Evolutionary conservation across 2,888 invertebrate genomes (phyloP).

Genomic region (Iselma pallidipennis): DNA sequence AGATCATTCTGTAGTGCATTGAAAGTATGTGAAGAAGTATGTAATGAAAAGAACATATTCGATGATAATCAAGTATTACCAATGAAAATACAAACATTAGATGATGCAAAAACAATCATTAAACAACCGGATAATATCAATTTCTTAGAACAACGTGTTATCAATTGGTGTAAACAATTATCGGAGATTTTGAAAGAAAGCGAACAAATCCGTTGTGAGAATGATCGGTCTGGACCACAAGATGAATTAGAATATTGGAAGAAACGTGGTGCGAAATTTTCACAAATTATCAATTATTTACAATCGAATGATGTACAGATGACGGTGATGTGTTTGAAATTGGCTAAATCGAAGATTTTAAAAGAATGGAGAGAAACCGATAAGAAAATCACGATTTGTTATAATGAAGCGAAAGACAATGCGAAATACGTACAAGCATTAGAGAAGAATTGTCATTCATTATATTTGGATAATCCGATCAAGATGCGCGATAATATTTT

Average conservation of each 20-base stretch:
- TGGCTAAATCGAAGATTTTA: conserved; percentile 77
- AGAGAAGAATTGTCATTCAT: conserved; percentile 92
- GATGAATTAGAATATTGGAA: conserved; percentile 98
- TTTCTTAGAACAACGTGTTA: conserved; percentile 73
- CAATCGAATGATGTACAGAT: conserved; percentile 76
- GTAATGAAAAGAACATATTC: conserved; percentile 76
- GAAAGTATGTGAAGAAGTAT: conserved; percentile 87
- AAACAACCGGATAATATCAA: conserved; percentile 68
- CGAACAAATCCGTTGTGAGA: conserved; percentile 88
- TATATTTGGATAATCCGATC: conserved; percentile 91
- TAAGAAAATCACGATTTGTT: conserved; percentile 89
- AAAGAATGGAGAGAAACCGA: conserved; percentile 84
- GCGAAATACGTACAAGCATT: conserved; percentile 93
- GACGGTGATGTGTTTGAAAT: conserved; percentile 74
- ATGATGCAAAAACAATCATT: conserved; percentile 72
- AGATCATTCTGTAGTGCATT: conserved; percentile 89
- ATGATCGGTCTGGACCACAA: conserved; percentile 87
- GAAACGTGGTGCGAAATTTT: conserved; percentile 90
- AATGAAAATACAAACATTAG: conserved; percentile 58
- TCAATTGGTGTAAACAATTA: conserved; percentile 78
- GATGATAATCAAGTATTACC: conserved; percentile 71
- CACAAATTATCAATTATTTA: conserved; percentile 78
- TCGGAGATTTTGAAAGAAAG: conserved; percentile 88
- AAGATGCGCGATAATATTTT: conserved; percentile 90
- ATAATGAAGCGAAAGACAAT: conserved; percentile 95